Evolutionary conservation across 2,113 vertebrate species (phyloP).

Genomic region (Pituophis catenifer): DNA sequence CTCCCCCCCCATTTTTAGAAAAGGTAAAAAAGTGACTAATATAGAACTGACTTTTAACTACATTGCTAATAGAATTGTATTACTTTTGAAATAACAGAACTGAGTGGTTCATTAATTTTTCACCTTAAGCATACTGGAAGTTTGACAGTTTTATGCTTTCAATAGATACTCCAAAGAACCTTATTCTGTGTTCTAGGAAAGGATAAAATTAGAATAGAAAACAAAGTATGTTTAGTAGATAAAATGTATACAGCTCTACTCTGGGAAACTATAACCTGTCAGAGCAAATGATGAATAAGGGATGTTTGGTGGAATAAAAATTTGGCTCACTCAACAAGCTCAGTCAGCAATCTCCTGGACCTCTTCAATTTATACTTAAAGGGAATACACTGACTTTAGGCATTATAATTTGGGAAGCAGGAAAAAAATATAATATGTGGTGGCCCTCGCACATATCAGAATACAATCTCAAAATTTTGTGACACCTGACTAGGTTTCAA

Average conservation of each 20-base stretch:
- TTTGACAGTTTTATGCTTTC: slow-evolving; percentile 63
- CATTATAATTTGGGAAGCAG: neutral
- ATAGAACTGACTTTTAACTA: slow-evolving; percentile 45
- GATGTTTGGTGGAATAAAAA: neutral
- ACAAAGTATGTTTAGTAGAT: neutral
- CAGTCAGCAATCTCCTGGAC: neutral
- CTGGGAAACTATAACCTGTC: slow-evolving; percentile 45
- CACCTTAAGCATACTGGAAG: slow-evolving; percentile 70
- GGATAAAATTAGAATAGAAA: slow-evolving; percentile 48
- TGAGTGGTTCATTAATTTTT: slow-evolving; percentile 73
- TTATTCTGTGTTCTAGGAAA: slow-evolving; percentile 31
- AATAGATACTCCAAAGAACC: slow-evolving; percentile 54
- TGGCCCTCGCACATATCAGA: neutral
- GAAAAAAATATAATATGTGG: neutral
- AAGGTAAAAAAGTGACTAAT: slow-evolving; percentile 27
- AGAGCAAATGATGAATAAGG: slow-evolving; percentile 2
- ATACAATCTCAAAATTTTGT: neutral
- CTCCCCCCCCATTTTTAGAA: slow-evolving; percentile 35
- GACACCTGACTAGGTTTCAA: neutral
- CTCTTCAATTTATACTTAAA: neutral
- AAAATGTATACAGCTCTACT: neutral
- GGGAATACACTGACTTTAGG: neutral
- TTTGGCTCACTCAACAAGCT: neutral
- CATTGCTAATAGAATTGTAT: slow-evolving; percentile 62
- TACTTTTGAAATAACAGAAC: slow-evolving; percentile 68